Evolutionary conservation across 2,113 vertebrate genomes (phyloP).

Genomic region (Tragulus kanchil): DNA sequence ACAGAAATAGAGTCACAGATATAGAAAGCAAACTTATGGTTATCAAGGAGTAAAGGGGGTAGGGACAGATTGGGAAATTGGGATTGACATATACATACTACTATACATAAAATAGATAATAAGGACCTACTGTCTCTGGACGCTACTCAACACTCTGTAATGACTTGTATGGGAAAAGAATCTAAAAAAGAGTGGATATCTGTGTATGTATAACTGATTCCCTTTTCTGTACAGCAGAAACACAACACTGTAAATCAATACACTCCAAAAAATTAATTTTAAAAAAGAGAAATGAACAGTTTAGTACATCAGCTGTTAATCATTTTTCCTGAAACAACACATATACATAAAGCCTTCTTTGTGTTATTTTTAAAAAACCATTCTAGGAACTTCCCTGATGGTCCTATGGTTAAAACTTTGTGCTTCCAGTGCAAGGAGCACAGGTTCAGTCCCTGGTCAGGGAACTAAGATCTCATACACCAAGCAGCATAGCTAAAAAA

Average conservation of each 20-base stretch:
- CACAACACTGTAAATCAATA: neutral
- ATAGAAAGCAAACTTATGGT: neutral
- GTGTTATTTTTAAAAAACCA: neutral
- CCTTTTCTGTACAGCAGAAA: neutral
- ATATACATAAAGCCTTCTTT: neutral
- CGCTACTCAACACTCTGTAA: too few relatives aligned
- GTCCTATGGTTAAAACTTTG: neutral
- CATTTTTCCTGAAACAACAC: neutral
- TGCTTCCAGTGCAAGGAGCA: neutral
- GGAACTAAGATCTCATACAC: neutral
- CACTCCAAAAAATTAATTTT: neutral
- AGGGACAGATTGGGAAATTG: neutral
- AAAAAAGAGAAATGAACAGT: neutral
- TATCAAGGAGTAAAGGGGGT: neutral
- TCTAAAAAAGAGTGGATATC: neutral
- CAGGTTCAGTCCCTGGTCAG: neutral
- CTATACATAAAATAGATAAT: neutral
- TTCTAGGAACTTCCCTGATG: neutral
- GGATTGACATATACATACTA: neutral
- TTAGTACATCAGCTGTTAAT: neutral
- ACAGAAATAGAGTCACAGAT: neutral
- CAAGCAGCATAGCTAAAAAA: neutral
- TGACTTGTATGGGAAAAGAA: neutral
- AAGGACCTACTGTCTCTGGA: neutral
- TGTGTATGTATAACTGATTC: neutral